These are phyloP conservation scores for Sapajus apella DNA, from an alignment of 2,113 vertebrate species.

Conservation along the genomic window DNA sequence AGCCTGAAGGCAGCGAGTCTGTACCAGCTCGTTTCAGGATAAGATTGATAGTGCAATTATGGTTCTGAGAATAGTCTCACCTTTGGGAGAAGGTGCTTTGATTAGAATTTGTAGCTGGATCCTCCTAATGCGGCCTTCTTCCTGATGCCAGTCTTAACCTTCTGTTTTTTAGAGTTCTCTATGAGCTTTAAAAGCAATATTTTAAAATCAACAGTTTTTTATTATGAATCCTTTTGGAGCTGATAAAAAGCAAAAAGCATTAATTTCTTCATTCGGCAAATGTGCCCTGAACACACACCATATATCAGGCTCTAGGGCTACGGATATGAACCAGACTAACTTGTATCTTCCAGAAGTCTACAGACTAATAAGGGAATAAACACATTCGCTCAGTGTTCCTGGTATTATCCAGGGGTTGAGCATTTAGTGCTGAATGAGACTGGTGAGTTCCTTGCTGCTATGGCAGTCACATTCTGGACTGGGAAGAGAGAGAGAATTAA, in stretches of 20 bases:
- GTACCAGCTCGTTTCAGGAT: background rate
- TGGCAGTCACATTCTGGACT: background rate
- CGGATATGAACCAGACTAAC: background rate
- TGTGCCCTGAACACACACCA: background rate
- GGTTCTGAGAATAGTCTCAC: background rate
- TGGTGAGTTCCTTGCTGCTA: background rate
- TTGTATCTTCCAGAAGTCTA: background rate
- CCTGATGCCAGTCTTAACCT: background rate
- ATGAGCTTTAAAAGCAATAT: background rate
- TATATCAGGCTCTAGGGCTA: background rate
- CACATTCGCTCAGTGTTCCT: accelerated
- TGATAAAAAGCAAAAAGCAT: background rate
- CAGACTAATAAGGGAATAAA: background rate
- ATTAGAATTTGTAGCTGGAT: background rate
- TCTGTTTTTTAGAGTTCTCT: background rate
- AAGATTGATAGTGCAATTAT: background rate
- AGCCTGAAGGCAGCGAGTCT: background rate
- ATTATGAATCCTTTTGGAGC: background rate
- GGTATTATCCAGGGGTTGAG: background rate
- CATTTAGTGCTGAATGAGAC: background rate
- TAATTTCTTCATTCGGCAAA: background rate
- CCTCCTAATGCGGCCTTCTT: background rate
- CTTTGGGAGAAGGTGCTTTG: background rate
- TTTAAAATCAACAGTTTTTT: conserved; percentile 14
- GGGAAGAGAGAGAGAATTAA: background rate